A percentile compares a stretch with the other conserved stretches of the same genome.
phyloP scores from a whole-genome alignment of 2,888 invertebrate genomes.

The Priocnemis perturbator region DNA sequence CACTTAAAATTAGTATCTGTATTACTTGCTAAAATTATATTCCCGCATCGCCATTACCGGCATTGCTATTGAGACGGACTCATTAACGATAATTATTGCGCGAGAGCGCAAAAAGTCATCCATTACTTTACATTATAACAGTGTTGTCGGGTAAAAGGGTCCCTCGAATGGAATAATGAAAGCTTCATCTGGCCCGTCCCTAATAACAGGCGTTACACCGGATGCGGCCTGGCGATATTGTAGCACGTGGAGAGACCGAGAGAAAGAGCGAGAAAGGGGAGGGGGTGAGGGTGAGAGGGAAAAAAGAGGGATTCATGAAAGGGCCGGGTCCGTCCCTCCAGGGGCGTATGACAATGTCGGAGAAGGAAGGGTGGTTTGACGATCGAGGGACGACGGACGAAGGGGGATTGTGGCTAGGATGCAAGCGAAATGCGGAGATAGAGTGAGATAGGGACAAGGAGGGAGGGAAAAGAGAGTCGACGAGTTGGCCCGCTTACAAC shows the following conservation, averaged over 20 bases:
- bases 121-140: conserved; percentile 46
- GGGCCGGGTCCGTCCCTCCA: conserved; percentile 23
- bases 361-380: conserved; percentile 36
- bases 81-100: conserved; percentile 8
- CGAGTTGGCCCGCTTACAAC: conserved; percentile 16
- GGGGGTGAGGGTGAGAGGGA: conserved; percentile 28
- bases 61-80: conserved; percentile 8
- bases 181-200: conserved; percentile 51
- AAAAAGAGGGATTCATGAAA: conserved; percentile 41
- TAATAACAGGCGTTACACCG: conserved; percentile 60
- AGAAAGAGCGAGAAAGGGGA: neutral
- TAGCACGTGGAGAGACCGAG: conserved; percentile 49
- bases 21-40: too few relatives aligned
- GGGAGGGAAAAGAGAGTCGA: conserved; percentile 15
- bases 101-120: conserved; percentile 15
- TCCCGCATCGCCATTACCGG: neutral
- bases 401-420: conserved; percentile 5
- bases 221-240: conserved; percentile 59
- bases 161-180: conserved; percentile 51
- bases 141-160: conserved; percentile 41
- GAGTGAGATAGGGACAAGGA: too few relatives aligned
- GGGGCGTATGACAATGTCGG: conserved; percentile 37
- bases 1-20: too few relatives aligned
- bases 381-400: conserved; percentile 29
- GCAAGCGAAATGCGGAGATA: neutral